Base-by-base conservation (phyloP, 2,113 vertebrate genomes). In the Dromas ardeola region DNA sequence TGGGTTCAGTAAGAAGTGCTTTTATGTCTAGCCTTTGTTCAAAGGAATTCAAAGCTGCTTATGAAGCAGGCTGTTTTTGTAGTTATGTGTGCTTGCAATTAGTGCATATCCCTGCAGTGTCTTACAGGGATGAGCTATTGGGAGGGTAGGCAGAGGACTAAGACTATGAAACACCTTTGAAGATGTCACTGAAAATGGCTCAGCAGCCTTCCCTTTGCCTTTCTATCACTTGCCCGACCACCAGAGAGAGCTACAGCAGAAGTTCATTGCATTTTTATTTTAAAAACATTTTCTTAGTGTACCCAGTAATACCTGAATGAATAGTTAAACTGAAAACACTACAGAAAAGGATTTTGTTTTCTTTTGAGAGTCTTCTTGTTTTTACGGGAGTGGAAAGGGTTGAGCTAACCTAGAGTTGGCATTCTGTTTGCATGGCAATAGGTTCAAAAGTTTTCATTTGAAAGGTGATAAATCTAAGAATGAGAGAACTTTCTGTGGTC, bases 381-480 rank as follows among this genome's bases (percentile, higher is more conserved):
- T 71, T 77, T 47, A 10, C 29, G 43, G 59, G 50, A 88, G 19
- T 32, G 42, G 47, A 17, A 65, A 62, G 66, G 52, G 66, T 52
- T 1, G 4, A 73, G 38, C 53, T 85, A 77, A 82, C 52, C 59
- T 70, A n/a, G 63, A 55, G 45, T 25, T 93, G 78, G 59, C 34
- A 45, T 87, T 89, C 52, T 90, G 53, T 92, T 91, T 91, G 66
- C 27, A 4, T 91, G 71, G 81, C 1, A 14, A 49, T 56, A 50
- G 40, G 93, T 84, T 77, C 47, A 53, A 76, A 63, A 49, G 53
- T 65, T 94, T 91, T 76, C 7, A 36, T 87, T 87, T 93, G 12
- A 79, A 86, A 94, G 78, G 74, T 63, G 59, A 81, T 93, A 89
- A 81, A 79, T 69, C 73, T 92, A 63, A 92, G 61, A 85, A 87